Evolutionary conservation across 1,140 invertebrate species (phyloP).

Genomic region (Scaptodrosophila lebanonensis): DNA sequence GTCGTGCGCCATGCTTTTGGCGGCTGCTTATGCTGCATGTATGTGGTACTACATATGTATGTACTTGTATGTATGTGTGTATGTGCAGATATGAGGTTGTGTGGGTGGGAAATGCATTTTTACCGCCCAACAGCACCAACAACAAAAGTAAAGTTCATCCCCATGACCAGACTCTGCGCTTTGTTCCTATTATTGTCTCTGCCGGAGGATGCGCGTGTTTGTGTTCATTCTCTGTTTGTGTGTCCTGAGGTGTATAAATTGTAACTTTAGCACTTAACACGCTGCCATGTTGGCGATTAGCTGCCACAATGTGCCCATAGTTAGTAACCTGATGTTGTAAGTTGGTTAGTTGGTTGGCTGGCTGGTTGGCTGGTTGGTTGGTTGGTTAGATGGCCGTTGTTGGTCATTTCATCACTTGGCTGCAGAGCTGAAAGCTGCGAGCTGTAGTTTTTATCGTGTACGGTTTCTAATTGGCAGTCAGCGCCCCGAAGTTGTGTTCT

Average conservation of each 20-base stretch:
- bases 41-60: background rate
- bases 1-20: constrained; percentile 2
- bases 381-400: background rate
- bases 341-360: background rate
- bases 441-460: background rate
- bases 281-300: background rate
- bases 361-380: background rate
- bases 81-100: background rate
- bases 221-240: background rate
- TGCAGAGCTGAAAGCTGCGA: too few relatives aligned
- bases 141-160: too few relatives aligned
- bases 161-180: too few relatives aligned
- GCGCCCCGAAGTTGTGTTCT: too few relatives aligned
- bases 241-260: background rate
- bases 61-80: background rate
- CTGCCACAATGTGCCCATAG: background rate
- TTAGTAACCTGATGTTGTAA: background rate
- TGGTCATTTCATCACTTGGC: constrained; percentile 11
- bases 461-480: constrained; percentile 3
- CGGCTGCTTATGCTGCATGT: background rate
- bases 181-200: too few relatives aligned
- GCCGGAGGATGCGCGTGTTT: too few relatives aligned
- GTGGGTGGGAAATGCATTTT: constrained; percentile 4
- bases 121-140: too few relatives aligned
- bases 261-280: background rate